phyloP scores from a whole-genome alignment of 2,113 vertebrate species.

The Chloebia gouldiae region DNA sequence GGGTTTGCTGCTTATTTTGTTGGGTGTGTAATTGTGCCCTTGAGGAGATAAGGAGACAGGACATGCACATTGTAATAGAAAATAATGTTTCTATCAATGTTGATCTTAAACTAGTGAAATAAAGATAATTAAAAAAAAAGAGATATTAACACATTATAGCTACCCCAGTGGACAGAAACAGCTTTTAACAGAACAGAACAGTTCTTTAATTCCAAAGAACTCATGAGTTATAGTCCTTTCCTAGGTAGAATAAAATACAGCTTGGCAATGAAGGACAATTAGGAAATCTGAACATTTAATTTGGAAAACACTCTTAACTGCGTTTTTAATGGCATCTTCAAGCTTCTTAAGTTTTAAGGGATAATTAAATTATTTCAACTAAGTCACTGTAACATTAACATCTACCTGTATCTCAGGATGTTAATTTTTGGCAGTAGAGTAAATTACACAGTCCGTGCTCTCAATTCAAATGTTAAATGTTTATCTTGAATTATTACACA shows the following conservation, averaged over 20 bases:
- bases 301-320: neutral
- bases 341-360: neutral
- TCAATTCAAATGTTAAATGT: neutral
- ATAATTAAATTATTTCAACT: neutral
- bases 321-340: neutral
- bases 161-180: neutral
- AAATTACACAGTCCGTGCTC: neutral
- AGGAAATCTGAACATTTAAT: neutral
- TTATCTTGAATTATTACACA: neutral
- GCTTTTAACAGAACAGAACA: neutral
- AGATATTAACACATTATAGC: neutral
- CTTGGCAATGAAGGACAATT: neutral
- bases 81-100: neutral
- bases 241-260: neutral
- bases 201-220: neutral
- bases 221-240: neutral
- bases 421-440: neutral
- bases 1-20: constrained; percentile 2
- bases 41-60: neutral
- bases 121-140: too few species aligned
- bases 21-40: neutral
- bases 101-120: neutral
- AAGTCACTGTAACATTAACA: neutral
- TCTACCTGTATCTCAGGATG: neutral
- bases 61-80: neutral